Evolutionary conservation across 2,113 vertebrate species (phyloP), one percentile per base, ranked within the genome.

Genomic region (Oryzias curvinotus): DNA sequence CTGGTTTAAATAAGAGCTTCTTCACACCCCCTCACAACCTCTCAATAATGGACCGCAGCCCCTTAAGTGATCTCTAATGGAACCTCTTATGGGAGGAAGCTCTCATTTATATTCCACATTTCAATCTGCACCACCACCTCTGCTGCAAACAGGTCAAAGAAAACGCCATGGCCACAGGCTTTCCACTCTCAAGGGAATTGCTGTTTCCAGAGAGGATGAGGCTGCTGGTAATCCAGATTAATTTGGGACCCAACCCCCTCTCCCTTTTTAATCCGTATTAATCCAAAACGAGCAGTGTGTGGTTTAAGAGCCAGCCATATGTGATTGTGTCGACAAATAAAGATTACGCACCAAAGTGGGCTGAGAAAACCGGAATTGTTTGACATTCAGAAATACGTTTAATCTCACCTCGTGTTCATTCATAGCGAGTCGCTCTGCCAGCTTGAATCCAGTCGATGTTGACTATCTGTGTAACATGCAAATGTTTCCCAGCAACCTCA

Each of bases 51-150:
- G 82, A 78, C 84, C 71, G 56, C 57, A 52, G 82, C 75, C 82
- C 81, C 83, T 86, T 87, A 88, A 88, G 83, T 88, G 85, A 83
- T 88, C 83, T 68, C 81, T 85, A 87, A 88, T 88, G 82, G 88
- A 87, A 62, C 77, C 85, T 85, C 79, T 84, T 84, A 80, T 17
- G 69, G 88, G 78, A 83, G 77, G 60, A 86, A 71, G 62, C 73
- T 48, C 73, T 84, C 77, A 77, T 83, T 82, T 76, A 83, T 68
- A 81, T 83, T 87, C 84, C 73, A 85, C 74, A 65, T 73, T 82
- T 73, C 71, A 75, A 71, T 67, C 71, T 46, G 64, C 72, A 57
- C 64, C 69, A 62, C 71, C 73, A 68, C 75, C 72, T 25, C 57
- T 44, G 63, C 55, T 63, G 67, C 69, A 82, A 82, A 84, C 78